Conservation (phyloP, 2,113 vertebrate genomes). For the Plotosus lineatus region DNA sequence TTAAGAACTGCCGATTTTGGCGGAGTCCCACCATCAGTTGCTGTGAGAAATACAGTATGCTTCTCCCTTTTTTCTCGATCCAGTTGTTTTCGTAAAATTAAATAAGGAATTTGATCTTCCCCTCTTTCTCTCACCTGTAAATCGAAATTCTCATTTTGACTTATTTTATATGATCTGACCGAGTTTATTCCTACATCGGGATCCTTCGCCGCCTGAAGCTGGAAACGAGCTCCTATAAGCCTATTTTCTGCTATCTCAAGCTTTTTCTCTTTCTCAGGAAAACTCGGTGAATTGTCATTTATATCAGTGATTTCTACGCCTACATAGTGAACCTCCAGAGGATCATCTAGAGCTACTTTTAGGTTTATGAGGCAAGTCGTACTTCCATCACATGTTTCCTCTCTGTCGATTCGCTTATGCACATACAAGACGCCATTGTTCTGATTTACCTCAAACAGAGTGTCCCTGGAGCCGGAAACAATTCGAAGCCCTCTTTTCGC, state of each 20-base stretch:
- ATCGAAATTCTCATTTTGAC: slow-evolving; percentile 61
- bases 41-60: slow-evolving; percentile 46
- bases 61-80: slow-evolving; percentile 44
- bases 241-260: slow-evolving; percentile 47
- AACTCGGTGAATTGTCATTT: slow-evolving; percentile 53
- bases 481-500: slow-evolving; percentile 50
- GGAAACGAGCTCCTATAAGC: slow-evolving; percentile 40
- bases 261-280: slow-evolving; percentile 34
- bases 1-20: slow-evolving; percentile 48
- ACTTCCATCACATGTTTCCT: slow-evolving; percentile 48
- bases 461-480: slow-evolving; percentile 47
- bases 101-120: slow-evolving; percentile 43
- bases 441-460: slow-evolving; percentile 53
- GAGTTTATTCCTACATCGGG: slow-evolving; percentile 58
- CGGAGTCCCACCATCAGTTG: slow-evolving; percentile 52
- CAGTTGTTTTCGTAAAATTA: slow-evolving; percentile 47
- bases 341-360: slow-evolving; percentile 56
- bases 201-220: slow-evolving; percentile 55
- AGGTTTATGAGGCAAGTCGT: slow-evolving; percentile 45
- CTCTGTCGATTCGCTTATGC: slow-evolving; percentile 53
- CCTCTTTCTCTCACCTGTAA: slow-evolving; percentile 50
- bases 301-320: slow-evolving; percentile 50
- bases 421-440: slow-evolving; percentile 53
- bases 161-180: slow-evolving; percentile 64
- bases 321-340: slow-evolving; percentile 53